Conservation (phyloP, 2,888 invertebrate species). For the Pantelozetes paolii region DNA sequence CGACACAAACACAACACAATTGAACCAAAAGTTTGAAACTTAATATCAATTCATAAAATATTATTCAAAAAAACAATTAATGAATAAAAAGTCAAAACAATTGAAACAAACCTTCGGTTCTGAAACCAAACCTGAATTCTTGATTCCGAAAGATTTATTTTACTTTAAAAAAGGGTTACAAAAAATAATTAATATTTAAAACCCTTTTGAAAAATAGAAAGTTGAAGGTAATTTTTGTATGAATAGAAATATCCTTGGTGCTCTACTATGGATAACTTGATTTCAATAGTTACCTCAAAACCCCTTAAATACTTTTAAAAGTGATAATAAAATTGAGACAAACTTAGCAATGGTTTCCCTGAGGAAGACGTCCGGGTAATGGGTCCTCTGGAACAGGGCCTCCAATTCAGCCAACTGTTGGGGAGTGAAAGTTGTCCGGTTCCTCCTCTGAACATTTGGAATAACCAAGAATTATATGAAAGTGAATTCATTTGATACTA, state of each 20-base stretch:
- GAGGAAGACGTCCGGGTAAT: slow-evolving; percentile 83
- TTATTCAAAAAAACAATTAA: neutral
- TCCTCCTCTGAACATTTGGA: slow-evolving; percentile 71
- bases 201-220: too few relatives aligned
- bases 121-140: slow-evolving; percentile 93
- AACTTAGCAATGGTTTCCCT: slow-evolving; percentile 76
- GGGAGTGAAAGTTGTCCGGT: slow-evolving; percentile 88
- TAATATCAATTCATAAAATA: neutral
- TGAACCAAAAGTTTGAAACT: neutral
- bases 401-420: slow-evolving; percentile 88
- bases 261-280: too few relatives aligned
- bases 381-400: slow-evolving; percentile 85
- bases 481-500: neutral
- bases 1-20: neutral
- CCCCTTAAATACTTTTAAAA: too few relatives aligned
- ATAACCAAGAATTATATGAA: too few relatives aligned
- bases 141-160: slow-evolving; percentile 86
- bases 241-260: too few relatives aligned
- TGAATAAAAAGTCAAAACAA: neutral
- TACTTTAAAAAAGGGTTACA: slow-evolving; percentile 54
- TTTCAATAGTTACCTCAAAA: too few relatives aligned
- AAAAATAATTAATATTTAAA: neutral
- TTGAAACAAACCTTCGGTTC: slow-evolving; percentile 62
- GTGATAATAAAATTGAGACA: neutral
- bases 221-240: too few relatives aligned